A percentile compares a stretch with the other conserved stretches of the same genome.
These are phyloP conservation scores for Cyanocitta stelleri DNA, from an alignment of 2,113 vertebrate genomes.

Conservation along the genomic window DNA sequence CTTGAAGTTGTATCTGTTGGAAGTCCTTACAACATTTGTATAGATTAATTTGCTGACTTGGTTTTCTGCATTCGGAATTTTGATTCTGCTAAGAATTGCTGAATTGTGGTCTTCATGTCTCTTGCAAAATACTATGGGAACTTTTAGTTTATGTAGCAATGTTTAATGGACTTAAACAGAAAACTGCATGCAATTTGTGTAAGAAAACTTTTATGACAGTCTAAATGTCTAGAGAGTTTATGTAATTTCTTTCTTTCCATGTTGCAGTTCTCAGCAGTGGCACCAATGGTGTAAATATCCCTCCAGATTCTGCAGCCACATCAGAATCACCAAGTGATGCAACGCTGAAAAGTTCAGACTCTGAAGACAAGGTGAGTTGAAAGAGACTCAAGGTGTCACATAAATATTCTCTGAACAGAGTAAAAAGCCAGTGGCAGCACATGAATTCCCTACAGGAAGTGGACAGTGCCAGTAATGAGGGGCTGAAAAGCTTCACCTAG, in stretches of 20 bases:
- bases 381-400: background rate
- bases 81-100: background rate
- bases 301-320: slow-evolving; percentile 70
- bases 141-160: background rate
- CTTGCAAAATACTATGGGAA: background rate
- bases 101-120: background rate
- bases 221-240: background rate
- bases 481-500: background rate
- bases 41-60: background rate
- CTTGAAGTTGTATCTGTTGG: background rate
- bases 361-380: slow-evolving; percentile 53
- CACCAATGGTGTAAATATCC: slow-evolving; percentile 90
- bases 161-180: background rate
- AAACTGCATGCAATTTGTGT: background rate
- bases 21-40: background rate
- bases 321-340: slow-evolving; percentile 75
- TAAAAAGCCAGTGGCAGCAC: background rate
- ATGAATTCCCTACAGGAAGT: background rate
- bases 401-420: background rate
- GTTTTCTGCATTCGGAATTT: background rate
- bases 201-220: background rate
- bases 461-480: background rate
- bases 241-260: background rate
- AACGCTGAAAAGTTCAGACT: slow-evolving; percentile 52
- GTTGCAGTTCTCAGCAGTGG: slow-evolving; percentile 82